Percentiles rank a stretch among this genome's conserved stretches.
These are phyloP conservation scores for Podiceps cristatus DNA, from an alignment of 2,113 vertebrate species.

Conservation along the genomic window DNA sequence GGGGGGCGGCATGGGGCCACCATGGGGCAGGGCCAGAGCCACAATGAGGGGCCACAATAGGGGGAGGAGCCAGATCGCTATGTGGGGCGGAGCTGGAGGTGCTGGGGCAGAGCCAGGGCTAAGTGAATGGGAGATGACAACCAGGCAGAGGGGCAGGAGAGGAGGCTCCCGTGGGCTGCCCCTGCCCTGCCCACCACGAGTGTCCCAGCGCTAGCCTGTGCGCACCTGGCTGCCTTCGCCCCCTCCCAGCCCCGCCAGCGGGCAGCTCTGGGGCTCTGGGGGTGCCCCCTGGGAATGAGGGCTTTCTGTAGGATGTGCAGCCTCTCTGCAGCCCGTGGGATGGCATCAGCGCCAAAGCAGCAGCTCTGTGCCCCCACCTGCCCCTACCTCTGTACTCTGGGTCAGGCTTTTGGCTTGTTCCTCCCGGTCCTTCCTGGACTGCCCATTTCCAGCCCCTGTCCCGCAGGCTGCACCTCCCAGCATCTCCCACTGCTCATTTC, in stretches of 20 bases:
- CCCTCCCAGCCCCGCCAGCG: fast-evolving
- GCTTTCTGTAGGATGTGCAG: not conserved
- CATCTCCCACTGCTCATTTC: not conserved
- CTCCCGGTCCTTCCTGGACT: not conserved
- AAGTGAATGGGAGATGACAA: not conserved
- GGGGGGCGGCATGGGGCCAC: too few species aligned
- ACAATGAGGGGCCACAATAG: not conserved
- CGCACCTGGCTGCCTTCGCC: fast-evolving
- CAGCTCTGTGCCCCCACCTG: not conserved
- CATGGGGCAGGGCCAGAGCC: not conserved
- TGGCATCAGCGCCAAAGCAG: not conserved
- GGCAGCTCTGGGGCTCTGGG: not conserved
- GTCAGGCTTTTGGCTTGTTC: not conserved
- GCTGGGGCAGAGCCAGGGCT: not conserved
- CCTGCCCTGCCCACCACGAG: not conserved
- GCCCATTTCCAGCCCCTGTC: not conserved
- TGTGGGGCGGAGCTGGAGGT: not conserved
- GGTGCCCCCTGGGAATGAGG: not conserved
- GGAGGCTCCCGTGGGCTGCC: not conserved
- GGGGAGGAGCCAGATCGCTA: not conserved
- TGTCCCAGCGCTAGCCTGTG: not conserved
- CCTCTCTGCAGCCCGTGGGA: not conserved
- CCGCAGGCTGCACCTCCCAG: not conserved
- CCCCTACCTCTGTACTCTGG: not conserved
- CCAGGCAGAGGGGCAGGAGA: not conserved